Conservation (phyloP, 2,113 vertebrate genomes). For the Agapornis roseicollis region DNA sequence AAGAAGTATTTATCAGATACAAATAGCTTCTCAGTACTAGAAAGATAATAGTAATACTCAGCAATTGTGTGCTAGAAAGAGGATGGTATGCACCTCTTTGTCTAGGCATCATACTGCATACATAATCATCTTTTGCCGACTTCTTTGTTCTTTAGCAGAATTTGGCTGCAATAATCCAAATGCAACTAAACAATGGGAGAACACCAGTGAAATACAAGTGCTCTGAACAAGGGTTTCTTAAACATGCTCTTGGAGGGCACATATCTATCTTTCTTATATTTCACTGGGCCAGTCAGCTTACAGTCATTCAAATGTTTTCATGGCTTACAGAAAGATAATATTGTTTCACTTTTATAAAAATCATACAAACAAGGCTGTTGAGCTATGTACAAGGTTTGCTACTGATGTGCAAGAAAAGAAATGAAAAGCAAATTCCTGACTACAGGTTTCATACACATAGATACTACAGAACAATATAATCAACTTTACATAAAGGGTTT, state of each 20-base stretch:
- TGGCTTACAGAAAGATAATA: neutral
- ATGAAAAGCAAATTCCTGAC: constrained; percentile 11
- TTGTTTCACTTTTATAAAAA: neutral
- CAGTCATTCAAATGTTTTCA: neutral
- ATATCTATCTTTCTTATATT: neutral
- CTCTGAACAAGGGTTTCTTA: neutral
- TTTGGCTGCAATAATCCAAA: neutral
- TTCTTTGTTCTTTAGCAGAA: neutral
- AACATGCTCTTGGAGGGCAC: neutral
- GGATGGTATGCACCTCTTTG: neutral
- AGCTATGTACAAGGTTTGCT: neutral
- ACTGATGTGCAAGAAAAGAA: neutral
- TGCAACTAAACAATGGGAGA: neutral
- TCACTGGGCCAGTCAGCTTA: neutral
- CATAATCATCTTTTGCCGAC: neutral
- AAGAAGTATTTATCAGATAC: constrained; percentile 42
- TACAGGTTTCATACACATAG: neutral
- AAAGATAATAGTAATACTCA: neutral
- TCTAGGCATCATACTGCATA: neutral
- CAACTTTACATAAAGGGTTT: neutral
- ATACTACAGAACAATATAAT: neutral
- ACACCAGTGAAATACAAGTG: neutral
- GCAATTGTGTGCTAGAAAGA: neutral
- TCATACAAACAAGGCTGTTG: neutral
- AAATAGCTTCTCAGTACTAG: neutral